Conservation (phyloP, 1,140 invertebrate species). For the Aphidius ervi region DNA sequence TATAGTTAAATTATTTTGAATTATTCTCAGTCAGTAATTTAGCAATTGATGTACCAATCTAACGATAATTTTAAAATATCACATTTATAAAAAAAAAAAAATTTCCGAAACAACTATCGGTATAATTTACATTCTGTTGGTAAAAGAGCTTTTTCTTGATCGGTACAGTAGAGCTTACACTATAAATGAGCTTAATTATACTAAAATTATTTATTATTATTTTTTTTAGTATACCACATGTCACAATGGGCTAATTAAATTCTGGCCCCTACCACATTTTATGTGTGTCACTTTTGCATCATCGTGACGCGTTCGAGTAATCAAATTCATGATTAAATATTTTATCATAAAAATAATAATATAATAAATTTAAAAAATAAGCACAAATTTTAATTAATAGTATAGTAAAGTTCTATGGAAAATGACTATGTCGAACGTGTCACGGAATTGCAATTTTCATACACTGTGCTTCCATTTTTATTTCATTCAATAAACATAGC, state of each 20-base stretch:
- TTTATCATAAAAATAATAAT: too few species aligned
- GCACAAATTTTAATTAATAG: too few species aligned
- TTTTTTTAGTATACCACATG: too few species aligned
- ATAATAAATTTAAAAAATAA: too few species aligned
- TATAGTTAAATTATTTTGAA: too few species aligned
- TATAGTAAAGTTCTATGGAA: constrained; percentile 1
- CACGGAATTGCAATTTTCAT: constrained; percentile 5
- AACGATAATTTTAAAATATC: too few species aligned
- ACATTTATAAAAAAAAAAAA: too few species aligned
- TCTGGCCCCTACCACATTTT: constrained; percentile 38
- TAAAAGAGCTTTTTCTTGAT: constrained; percentile 12
- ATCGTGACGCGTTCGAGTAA: constrained; percentile 10
- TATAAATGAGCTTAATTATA: constrained; percentile 30
- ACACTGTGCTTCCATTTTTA: constrained; percentile 11
- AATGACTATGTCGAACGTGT: constrained; percentile 9
- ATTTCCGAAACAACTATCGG: too few species aligned
- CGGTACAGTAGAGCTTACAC: constrained; percentile 32
- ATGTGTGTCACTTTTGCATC: background rate
- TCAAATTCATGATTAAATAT: background rate
- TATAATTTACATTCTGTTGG: too few species aligned
- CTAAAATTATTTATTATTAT: background rate
- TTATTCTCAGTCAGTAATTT: too few species aligned
- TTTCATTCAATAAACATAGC: constrained; percentile 32
- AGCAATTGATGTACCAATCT: too few species aligned
- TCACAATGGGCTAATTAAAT: constrained; percentile 23